Evolutionary conservation across 2,888 invertebrate species (phyloP).

Genomic region (Folsomia manolachei): DNA sequence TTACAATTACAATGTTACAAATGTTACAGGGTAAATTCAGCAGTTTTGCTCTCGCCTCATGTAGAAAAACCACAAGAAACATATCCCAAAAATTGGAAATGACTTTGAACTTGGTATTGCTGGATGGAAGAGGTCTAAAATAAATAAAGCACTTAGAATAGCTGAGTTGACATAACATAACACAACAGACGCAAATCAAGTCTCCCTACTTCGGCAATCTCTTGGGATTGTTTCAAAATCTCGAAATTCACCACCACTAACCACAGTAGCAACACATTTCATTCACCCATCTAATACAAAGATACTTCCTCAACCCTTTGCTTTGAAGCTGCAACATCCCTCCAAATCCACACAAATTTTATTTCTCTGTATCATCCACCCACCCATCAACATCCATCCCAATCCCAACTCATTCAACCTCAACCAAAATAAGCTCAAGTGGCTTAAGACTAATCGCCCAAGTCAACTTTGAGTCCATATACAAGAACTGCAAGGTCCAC

Average conservation of each 20-base stretch:
- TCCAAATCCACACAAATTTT: background rate
- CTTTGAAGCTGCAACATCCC: too few relatives aligned
- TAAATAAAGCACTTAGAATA: conserved; percentile 8
- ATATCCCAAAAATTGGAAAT: background rate
- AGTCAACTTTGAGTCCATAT: conserved; percentile 5
- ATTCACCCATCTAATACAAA: too few relatives aligned
- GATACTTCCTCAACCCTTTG: too few relatives aligned
- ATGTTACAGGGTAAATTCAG: background rate
- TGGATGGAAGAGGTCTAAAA: background rate
- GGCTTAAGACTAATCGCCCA: conserved; percentile 8
- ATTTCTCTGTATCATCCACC: background rate
- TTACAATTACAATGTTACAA: too few relatives aligned
- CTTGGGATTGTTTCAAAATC: conserved; percentile 14
- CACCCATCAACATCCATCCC: background rate
- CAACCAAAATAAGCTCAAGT: background rate
- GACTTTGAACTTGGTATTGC: background rate
- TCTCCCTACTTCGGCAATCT: conserved; percentile 3
- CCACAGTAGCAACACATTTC: background rate
- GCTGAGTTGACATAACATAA: background rate
- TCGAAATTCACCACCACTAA: background rate
- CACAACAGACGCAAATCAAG: conserved; percentile 9
- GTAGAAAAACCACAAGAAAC: background rate
- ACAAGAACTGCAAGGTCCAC: background rate
- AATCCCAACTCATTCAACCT: too few relatives aligned
- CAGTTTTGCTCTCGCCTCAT: background rate